phyloP scores from a whole-genome alignment of 2,113 vertebrate species.

The Peromyscus californicus region DNA sequence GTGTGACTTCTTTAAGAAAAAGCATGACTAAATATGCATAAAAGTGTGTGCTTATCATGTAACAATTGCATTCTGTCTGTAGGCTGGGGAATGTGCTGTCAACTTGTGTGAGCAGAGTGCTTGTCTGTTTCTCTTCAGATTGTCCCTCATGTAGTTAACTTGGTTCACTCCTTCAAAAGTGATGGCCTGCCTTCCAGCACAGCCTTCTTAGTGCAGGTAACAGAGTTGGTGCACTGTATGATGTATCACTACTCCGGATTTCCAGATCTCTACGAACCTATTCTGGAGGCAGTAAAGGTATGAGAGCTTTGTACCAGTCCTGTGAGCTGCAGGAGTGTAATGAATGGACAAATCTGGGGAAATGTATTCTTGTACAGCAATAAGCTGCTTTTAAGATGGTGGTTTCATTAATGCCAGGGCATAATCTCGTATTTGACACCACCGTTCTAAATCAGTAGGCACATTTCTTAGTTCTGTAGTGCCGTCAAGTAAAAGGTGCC shows the following conservation, averaged over 20 bases:
- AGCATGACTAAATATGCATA: background rate
- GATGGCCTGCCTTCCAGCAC: slow-evolving; percentile 94
- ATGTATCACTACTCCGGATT: slow-evolving; percentile 99
- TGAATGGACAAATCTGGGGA: background rate
- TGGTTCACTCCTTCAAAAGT: slow-evolving; percentile 93
- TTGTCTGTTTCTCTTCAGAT: slow-evolving; percentile 87
- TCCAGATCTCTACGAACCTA: slow-evolving; percentile 98
- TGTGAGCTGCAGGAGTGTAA: background rate
- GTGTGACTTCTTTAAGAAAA: slow-evolving; percentile 37
- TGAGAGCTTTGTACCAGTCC: background rate
- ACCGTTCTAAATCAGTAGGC: slow-evolving; percentile 36
- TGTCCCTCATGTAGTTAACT: slow-evolving; percentile 93
- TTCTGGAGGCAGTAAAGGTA: slow-evolving; percentile 98
- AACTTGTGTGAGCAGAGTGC: slow-evolving; percentile 17
- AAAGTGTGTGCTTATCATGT: background rate
- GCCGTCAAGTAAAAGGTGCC: slow-evolving; percentile 2
- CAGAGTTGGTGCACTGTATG: slow-evolving; percentile 97
- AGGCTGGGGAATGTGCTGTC: background rate
- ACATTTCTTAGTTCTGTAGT: slow-evolving; percentile 6
- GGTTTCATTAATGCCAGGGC: slow-evolving; percentile 13
- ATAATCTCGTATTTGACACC: slow-evolving; percentile 2
- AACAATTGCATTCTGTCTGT: background rate
- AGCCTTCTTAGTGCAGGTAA: slow-evolving; percentile 94
- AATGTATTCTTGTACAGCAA: background rate
- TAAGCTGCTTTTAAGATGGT: slow-evolving; percentile 8